phyloP scores from a whole-genome alignment of 37 sponge, comb jelly and placozoan species.

The Mnemiopsis leidyi region DNA sequence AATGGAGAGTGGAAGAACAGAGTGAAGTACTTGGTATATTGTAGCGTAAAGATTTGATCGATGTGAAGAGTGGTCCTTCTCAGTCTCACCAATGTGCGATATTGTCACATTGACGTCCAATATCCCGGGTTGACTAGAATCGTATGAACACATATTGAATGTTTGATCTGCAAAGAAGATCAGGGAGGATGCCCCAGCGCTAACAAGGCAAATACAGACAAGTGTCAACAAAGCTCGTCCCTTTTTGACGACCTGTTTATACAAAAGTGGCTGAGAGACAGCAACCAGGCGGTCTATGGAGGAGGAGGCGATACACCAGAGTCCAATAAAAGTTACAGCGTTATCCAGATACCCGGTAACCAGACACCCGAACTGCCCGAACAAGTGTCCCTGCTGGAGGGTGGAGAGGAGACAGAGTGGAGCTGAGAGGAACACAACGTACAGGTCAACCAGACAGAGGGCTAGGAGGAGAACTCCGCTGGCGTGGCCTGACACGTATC shows the following conservation, averaged over 20 bases:
- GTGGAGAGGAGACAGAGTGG: background rate
- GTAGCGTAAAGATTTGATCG: background rate
- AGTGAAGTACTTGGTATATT: background rate
- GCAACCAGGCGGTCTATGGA: background rate
- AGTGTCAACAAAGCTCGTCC: background rate
- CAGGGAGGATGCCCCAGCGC: background rate
- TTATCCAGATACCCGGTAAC: background rate
- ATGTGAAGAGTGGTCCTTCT: background rate
- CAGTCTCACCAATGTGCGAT: background rate
- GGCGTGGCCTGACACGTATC: background rate
- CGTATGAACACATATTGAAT: background rate
- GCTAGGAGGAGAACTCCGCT: background rate
- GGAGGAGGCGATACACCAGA: constrained; percentile 6
- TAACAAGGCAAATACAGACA: background rate
- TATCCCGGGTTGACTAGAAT: too few species aligned
- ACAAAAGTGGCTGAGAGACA: background rate
- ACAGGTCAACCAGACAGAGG: constrained; percentile 19
- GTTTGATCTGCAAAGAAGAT: background rate
- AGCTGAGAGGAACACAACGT: constrained; percentile 4
- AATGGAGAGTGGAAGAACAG: background rate
- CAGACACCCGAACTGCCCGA: background rate
- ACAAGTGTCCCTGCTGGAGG: background rate
- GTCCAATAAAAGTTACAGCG: background rate
- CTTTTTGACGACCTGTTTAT: constrained; percentile 15
- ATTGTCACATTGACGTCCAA: background rate